Evolutionary conservation across 2,888 invertebrate species (phyloP), one percentile per base, ranked within the genome.

Genomic region (Ochropleura plecta): DNA sequence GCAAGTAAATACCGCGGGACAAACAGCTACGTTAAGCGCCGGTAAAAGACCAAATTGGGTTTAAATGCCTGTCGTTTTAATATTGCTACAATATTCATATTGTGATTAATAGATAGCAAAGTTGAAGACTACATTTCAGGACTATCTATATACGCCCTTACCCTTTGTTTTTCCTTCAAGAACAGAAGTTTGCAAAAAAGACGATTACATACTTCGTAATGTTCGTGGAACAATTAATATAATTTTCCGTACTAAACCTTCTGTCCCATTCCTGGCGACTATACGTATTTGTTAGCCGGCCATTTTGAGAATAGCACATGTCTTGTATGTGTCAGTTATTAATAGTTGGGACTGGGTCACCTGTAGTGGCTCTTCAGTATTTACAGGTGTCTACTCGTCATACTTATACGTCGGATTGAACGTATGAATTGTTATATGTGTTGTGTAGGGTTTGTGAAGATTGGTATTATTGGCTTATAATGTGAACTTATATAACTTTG

Each of bases 281-380:
- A 90, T 91, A 90, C 90, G 88, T 88, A 70, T 84, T 77, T 70
- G 82, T 82, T 70, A 48, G 89, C 86, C 91, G 83, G 92, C 91
- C 93, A 92, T 93, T 90, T 93, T 94, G 92, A 91, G 93, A 95
- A 94, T 93, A 94, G 92, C 93, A 89, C 92, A 90, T 92, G 93
- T 93, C 93, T 92, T 90, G 92, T 91, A 91, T 92, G 92, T 92
- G 93, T 93, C 93, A 93, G 89, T 84, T 95, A 96, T 94, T 93
- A 90, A 90, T 95, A 94, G 92, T 81, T 65, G 87, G 87, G 90
- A 94, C 91, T 93, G 91, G 92, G 94, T 95, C 94, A 95, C 92
- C 93, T 93, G 93, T 85, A 79, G 74, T 82, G 76, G 73, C 46
- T 57, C 67, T 81, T 75, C 51, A 55, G 18, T 75, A 57, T 62